A percentile compares a stretch with the other conserved stretches of the same genome.
Evolutionary conservation across 2,888 invertebrate genomes (phyloP).

Genomic region (Pheosia gnoma): DNA sequence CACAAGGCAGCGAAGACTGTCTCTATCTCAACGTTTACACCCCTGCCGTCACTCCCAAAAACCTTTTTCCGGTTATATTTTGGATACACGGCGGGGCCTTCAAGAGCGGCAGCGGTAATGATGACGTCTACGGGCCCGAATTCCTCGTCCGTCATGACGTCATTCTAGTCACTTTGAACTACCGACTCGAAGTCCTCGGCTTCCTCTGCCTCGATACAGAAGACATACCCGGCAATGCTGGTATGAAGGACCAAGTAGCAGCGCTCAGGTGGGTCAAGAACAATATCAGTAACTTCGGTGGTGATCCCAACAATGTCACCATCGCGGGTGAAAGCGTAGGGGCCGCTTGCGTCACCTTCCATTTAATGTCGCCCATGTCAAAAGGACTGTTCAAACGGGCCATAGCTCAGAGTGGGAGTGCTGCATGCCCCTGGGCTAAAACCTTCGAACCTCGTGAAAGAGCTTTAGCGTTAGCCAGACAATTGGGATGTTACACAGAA

Average conservation of each 20-base stretch:
- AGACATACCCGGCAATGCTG: conserved; percentile 49
- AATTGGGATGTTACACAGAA: conserved; percentile 35
- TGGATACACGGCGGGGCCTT: conserved; percentile 48
- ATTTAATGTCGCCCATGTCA: conserved; percentile 58
- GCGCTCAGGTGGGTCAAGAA: conserved; percentile 24
- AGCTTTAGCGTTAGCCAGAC: conserved; percentile 34
- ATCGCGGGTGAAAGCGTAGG: conserved; percentile 60
- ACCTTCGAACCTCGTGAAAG: conserved; percentile 69
- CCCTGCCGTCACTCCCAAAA: conserved; percentile 35
- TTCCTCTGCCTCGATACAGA: conserved; percentile 43
- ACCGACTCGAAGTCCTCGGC: conserved; percentile 48
- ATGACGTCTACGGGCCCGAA: conserved; percentile 43
- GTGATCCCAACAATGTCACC: conserved; percentile 30
- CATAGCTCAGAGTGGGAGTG: conserved; percentile 87
- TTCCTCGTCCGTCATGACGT: conserved; percentile 45
- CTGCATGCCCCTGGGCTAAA: conserved; percentile 81
- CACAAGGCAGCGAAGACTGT: conserved; percentile 40
- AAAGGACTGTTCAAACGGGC: conserved; percentile 58
- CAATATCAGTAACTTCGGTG: no score
- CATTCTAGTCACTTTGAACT: conserved; percentile 43
- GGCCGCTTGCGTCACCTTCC: conserved; percentile 44
- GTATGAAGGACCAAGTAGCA: conserved; percentile 50
- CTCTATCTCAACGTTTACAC: conserved; percentile 53
- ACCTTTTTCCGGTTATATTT: conserved; percentile 43
- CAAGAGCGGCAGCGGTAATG: conserved; percentile 42